Evolutionary conservation across 2,888 invertebrate species (phyloP), one percentile per base, ranked within the genome.

Genomic region (Acanthopleura granulata): DNA sequence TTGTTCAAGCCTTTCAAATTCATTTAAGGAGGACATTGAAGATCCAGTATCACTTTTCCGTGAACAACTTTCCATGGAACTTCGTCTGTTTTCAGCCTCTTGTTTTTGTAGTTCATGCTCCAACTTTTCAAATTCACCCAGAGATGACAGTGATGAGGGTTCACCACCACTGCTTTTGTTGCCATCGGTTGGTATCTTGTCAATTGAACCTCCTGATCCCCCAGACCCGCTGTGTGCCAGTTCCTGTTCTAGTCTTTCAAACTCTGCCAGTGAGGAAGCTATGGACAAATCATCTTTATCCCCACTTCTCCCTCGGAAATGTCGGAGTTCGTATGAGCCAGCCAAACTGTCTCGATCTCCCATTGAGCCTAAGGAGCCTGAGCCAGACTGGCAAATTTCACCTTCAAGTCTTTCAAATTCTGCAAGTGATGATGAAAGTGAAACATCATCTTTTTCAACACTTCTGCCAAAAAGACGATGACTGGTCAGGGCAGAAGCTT

Each of bases 371-470:
- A 82, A 81, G 49, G 87, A 87, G 18, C 82, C 81, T 15, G 83
- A 84, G 18, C 82, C 81, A 18, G 83, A 84, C 22, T 84, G 83
- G 66, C 78, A 81, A 16, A 97, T 93, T 0, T 96, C 95, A 83
- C 94, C 94, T 91, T 98, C 98, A 18, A 98, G 91, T 79, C 94
- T 94, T 91, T 98, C 98, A 92, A 98, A 98, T 89, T 98, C 98
- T 91, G 97, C 96, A 77, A 98, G 80, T 14, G 90, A 92, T 11
- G 97, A 97, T 80, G 95, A 96, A 90, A 97, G 94, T 0, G 97
- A 97, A 62, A 96, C 93, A 88, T 97, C 96, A 88, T 98, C 97
- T 87, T 95, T 95, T 83, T 97, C 97, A n/a, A 95, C 94, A 82
- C 94, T 93, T 85, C 94, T 94, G 4, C 94, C 93, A 85, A 96